Evolutionary conservation across 2,888 invertebrate species (phyloP).

Genomic region (Syrista parreyssii): DNA sequence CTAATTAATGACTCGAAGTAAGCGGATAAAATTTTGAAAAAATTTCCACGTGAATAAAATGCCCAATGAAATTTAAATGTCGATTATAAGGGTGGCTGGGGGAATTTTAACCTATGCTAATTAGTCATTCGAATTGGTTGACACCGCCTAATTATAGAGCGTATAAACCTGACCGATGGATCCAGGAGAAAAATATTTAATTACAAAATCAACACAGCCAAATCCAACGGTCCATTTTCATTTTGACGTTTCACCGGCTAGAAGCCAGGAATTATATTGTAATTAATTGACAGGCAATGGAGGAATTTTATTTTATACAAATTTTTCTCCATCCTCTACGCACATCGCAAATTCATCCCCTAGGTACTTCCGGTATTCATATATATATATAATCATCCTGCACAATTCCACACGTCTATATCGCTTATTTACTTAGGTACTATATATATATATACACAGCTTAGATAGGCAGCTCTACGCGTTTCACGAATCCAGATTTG

Average conservation of each 20-base stretch:
- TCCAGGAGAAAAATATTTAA: neutral
- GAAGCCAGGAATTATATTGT: neutral
- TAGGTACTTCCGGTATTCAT: neutral
- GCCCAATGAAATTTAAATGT: too few species aligned
- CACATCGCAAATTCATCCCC: neutral
- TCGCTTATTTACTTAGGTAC: neutral
- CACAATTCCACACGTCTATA: neutral
- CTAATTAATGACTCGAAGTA: too few species aligned
- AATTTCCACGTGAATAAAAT: too few species aligned
- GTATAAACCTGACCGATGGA: neutral
- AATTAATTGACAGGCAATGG: neutral
- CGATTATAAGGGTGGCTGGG: too few species aligned
- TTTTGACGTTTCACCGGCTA: neutral
- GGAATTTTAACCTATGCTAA: neutral
- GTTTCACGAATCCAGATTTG: neutral
- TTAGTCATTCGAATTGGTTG: neutral
- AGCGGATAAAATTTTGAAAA: too few species aligned
- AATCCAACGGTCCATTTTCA: neutral
- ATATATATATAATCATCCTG: neutral
- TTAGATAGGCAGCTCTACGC: neutral
- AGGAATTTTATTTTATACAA: neutral
- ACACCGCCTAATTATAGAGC: neutral
- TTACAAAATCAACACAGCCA: neutral
- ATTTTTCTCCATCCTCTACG: neutral
- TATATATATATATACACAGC: neutral